A percentile compares a stretch with the other conserved stretches of the same genome.
phyloP scores from a whole-genome alignment of 2,888 invertebrate species.

The Callimorpha dominula region DNA sequence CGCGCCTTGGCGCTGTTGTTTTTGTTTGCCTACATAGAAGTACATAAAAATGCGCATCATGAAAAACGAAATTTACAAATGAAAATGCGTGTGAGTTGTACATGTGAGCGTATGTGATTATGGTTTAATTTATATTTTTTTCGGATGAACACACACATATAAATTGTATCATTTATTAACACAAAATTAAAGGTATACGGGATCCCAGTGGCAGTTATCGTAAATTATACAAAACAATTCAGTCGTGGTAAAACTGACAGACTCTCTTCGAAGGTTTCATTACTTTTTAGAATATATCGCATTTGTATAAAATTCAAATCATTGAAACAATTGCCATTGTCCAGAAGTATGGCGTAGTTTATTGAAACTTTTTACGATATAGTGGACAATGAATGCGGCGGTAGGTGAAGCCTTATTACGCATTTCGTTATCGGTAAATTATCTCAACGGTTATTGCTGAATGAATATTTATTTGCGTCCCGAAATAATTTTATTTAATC shows the following conservation, averaged over 20 bases:
- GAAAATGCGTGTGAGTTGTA: not conserved
- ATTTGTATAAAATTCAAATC: slow-evolving; percentile 17
- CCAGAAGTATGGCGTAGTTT: slow-evolving; percentile 6
- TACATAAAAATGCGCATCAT: too few relatives aligned
- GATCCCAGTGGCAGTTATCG: not conserved
- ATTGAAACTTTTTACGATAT: slow-evolving; percentile 35
- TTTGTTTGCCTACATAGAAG: too few relatives aligned
- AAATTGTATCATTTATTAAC: not conserved
- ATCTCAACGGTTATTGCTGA: slow-evolving; percentile 44
- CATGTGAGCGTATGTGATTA: not conserved
- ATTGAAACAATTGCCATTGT: slow-evolving; percentile 22
- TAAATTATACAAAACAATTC: not conserved
- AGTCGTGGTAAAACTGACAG: not conserved
- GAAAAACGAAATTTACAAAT: too few relatives aligned
- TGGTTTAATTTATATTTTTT: not conserved
- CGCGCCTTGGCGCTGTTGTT: too few relatives aligned
- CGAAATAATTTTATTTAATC: slow-evolving; percentile 28
- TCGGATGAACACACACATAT: not conserved
- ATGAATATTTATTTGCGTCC: slow-evolving; percentile 44
- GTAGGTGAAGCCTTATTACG: slow-evolving; percentile 35
- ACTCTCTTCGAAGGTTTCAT: not conserved
- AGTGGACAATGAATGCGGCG: slow-evolving; percentile 43
- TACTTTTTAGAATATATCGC: slow-evolving; percentile 1
- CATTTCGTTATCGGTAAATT: slow-evolving; percentile 41
- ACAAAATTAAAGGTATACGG: not conserved